Evolutionary conservation across 2,113 vertebrate genomes (phyloP), one percentile per base, ranked within the genome.

Genomic region (Bombycilla garrulus): DNA sequence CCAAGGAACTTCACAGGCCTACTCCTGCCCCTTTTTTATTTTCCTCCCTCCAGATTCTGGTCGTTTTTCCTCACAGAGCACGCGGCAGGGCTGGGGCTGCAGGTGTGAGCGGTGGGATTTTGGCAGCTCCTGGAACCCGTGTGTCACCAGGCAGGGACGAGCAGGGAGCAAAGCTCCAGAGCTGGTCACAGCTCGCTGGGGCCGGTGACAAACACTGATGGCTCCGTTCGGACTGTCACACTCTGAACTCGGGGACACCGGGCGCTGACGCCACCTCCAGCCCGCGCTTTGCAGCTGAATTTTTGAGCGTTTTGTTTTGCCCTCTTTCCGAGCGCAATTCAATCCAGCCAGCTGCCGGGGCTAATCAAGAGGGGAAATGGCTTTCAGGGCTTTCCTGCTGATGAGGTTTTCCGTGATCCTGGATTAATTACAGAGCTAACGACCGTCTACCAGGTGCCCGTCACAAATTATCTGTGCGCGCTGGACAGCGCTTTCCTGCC

Each of bases 81-180:
- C 1, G 0, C 0, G 1, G 33, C 76, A 47, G 36, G 50, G 65
- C 31, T 35, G 82, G 54, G 18, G 51, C 38, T 42, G 58, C 54
- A 20, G 82, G 31, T 18, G 26, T 8, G 62, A 8, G 31, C 0
- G 1, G 3, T 20, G 1, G 20, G 58, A 17, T 67, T 42, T 78
- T 9, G 58, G 40, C 73, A 19, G 38, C 11, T 84, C 22, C 5
- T 24, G 56, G 10, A 10, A 58, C 14, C 0, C 0, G 14, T 1
- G 48, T 25, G 31, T 25, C 40, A 53, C 28, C 61, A 72, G 21
- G 2, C 58, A 12, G 0, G 6, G 31, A 10, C 3, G 72, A 83
- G 73, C 38, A 24, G 78, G 61, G 60, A 81, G 45, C 57, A 14
- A 44, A 12, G 74, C 57, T 76, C 33, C 35, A 76, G 88, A 33